phyloP scores from a whole-genome alignment of 2,888 invertebrate species.

The Hypercompe scribonia region DNA sequence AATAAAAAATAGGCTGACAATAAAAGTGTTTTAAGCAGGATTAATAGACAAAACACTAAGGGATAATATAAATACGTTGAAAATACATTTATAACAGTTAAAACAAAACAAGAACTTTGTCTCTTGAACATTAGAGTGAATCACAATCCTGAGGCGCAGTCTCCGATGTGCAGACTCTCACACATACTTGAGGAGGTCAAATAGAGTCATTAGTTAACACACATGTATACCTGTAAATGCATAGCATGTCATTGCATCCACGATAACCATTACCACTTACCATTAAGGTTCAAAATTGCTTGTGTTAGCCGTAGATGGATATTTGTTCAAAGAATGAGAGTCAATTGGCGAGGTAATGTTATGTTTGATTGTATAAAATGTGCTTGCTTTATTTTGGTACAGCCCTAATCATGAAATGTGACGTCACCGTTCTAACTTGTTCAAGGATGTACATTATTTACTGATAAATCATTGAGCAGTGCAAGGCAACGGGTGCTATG shows the following conservation, averaged over 20 bases:
- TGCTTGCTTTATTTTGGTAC: slow-evolving; percentile 23
- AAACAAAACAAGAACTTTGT: background rate
- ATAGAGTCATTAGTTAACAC: slow-evolving; percentile 53
- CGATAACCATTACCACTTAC: slow-evolving; percentile 4
- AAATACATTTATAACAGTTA: background rate
- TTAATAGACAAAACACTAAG: background rate
- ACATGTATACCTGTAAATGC: slow-evolving; percentile 44
- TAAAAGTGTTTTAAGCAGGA: too few relatives aligned
- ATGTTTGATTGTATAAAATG: slow-evolving; percentile 29
- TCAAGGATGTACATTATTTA: background rate
- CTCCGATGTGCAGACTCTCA: slow-evolving; percentile 18
- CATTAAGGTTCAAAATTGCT: slow-evolving; percentile 31
- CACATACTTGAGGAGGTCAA: slow-evolving; percentile 54
- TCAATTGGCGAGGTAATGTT: slow-evolving; percentile 62
- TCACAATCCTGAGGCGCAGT: background rate
- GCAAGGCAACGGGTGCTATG: too few relatives aligned
- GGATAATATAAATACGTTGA: background rate
- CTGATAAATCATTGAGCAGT: too few relatives aligned
- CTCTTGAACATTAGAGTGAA: background rate
- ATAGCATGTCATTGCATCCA: slow-evolving; percentile 22
- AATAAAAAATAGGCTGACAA: too few relatives aligned
- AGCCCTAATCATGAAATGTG: background rate
- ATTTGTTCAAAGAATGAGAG: slow-evolving; percentile 46
- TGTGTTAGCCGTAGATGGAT: slow-evolving; percentile 1
- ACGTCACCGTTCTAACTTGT: background rate